A percentile compares a stretch with the other conserved stretches of the same genome.
These are phyloP conservation scores for Syrrhaptes paradoxus DNA, from an alignment of 2,113 vertebrate genomes.

Conservation along the genomic window DNA sequence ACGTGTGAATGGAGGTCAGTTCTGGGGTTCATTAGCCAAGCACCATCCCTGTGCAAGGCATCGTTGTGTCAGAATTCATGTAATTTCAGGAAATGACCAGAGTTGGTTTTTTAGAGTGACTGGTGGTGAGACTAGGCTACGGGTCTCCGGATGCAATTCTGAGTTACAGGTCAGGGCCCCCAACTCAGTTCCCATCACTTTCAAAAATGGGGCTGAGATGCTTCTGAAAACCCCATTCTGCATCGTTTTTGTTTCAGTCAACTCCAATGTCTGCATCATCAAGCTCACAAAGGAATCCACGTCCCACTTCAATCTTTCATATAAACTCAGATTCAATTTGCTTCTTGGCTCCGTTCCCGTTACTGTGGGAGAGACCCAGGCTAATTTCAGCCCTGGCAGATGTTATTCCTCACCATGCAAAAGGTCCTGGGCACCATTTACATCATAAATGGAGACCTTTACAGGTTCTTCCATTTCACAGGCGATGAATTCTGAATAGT, in stretches of 20 bases:
- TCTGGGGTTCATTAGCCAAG: neutral
- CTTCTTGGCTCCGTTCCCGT: neutral
- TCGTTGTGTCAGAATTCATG: neutral
- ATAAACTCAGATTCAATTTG: neutral
- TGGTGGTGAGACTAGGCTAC: neutral
- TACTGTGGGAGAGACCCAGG: neutral
- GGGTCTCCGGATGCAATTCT: neutral
- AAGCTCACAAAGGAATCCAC: neutral
- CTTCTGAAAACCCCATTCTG: neutral
- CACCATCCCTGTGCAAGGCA: fast-evolving
- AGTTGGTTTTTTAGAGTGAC: neutral
- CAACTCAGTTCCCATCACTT: neutral
- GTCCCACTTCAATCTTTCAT: neutral
- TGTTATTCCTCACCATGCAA: neutral
- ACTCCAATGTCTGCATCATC: neutral
- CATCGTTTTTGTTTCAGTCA: neutral
- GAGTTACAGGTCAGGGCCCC: neutral
- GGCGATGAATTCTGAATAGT: neutral
- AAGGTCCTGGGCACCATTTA: neutral
- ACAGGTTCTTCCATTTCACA: neutral
- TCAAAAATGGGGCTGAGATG: neutral
- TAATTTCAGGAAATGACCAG: neutral
- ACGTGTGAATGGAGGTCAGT: neutral
- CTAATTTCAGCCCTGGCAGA: neutral
- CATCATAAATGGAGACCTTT: neutral